Evolutionary conservation across 2,797 vertebrate genomes (phyloP).

Genomic region (Ptychobarbus kaznakovi): DNA sequence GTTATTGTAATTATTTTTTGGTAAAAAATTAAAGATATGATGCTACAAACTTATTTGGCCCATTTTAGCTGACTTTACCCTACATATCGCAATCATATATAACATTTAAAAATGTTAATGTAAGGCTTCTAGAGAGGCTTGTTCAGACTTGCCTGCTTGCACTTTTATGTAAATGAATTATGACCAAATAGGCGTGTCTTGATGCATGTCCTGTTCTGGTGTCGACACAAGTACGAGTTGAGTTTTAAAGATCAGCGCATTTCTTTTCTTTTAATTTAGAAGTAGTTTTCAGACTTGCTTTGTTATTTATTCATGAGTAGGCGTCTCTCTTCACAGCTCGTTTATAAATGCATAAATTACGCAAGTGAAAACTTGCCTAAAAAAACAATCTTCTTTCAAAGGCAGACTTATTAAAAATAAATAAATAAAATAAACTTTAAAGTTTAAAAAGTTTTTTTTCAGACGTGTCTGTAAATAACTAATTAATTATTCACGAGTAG

Average conservation of each 20-base stretch:
- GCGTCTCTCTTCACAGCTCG: not conserved
- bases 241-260: not conserved
- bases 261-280: not conserved
- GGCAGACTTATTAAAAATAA: not conserved
- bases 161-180: not conserved
- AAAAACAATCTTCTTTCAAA: not conserved
- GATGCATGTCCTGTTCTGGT: not conserved
- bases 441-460: not conserved
- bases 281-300: not conserved
- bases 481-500: conserved; percentile 14
- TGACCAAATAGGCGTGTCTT: not conserved
- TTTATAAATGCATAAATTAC: not conserved
- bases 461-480: no score
- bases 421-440: not conserved
- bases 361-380: not conserved
- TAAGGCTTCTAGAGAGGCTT: not conserved
- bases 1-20: no score
- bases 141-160: not conserved
- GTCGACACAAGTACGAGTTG: not conserved
- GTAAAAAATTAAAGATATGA: no score
- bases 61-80: no score
- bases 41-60: no score
- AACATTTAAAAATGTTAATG: not conserved
- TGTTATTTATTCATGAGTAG: not conserved
- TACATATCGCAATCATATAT: not conserved